Evolutionary conservation across 2,113 vertebrate species (phyloP).

Genomic region (Steatornis caripensis): DNA sequence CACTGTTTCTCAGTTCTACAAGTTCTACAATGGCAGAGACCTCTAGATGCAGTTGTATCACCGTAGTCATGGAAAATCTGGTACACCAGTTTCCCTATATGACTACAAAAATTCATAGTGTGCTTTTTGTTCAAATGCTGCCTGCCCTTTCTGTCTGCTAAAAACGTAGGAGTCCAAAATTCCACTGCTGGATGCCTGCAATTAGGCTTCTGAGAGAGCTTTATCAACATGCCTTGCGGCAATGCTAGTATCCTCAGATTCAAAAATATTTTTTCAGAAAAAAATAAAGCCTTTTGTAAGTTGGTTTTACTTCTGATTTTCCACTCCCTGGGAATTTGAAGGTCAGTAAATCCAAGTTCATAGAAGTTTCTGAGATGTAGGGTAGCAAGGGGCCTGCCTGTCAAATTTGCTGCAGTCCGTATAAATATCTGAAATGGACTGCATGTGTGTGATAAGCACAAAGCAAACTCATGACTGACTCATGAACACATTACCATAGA

Average conservation of each 20-base stretch:
- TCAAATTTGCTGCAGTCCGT: background rate
- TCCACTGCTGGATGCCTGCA: background rate
- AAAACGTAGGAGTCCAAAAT: background rate
- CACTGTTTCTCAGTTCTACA: background rate
- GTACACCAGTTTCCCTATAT: background rate
- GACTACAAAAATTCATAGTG: background rate
- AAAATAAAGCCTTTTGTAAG: background rate
- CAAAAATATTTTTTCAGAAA: background rate
- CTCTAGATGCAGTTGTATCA: fast-evolving
- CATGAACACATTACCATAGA: background rate
- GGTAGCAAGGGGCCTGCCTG: background rate
- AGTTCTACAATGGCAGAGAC: background rate
- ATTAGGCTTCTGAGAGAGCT: background rate
- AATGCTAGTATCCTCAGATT: background rate
- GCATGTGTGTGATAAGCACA: background rate
- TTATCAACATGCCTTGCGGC: background rate
- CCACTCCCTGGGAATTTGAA: background rate
- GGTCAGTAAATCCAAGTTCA: background rate
- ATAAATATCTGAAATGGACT: background rate
- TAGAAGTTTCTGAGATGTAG: fast-evolving
- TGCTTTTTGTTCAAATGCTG: background rate
- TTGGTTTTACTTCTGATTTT: background rate
- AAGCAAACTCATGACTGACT: background rate
- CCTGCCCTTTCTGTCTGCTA: background rate
- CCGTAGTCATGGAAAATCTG: background rate